These are phyloP conservation scores for Odocoileus virginianus DNA, from an alignment of 2,113 vertebrate species.

Conservation along the genomic window DNA sequence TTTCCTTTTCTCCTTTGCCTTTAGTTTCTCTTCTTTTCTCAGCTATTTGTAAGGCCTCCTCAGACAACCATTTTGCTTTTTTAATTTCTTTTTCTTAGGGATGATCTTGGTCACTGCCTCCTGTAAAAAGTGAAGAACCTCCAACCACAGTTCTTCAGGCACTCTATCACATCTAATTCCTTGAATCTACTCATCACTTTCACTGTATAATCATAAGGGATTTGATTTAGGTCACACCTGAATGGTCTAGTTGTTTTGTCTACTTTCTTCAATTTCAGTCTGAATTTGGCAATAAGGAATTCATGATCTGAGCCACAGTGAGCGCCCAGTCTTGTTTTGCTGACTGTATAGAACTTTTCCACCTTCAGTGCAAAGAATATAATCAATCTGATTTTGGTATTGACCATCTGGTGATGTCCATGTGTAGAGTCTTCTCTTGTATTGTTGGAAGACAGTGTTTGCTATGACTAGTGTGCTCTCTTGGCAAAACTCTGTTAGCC, in stretches of 20 bases:
- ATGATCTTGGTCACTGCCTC: neutral
- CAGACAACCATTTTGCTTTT: neutral
- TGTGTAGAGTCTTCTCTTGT: neutral
- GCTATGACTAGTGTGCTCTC: neutral
- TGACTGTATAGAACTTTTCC: neutral
- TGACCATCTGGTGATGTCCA: neutral
- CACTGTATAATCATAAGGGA: neutral
- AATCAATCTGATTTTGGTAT: neutral
- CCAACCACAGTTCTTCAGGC: neutral
- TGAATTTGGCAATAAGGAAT: neutral
- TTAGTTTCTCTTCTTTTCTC: neutral
- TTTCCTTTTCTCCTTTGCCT: neutral
- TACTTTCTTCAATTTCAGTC: neutral
- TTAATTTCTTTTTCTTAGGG: neutral
- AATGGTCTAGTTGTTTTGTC: neutral
- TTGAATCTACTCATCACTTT: neutral
- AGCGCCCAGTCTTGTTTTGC: neutral
- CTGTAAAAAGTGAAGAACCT: neutral
- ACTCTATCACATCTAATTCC: neutral
- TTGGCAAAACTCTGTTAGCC: neutral
- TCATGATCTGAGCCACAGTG: neutral
- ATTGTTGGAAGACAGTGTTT: neutral
- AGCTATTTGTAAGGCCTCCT: neutral
- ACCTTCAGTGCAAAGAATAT: neutral
- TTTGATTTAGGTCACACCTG: neutral